phyloP scores from a whole-genome alignment of 2,888 invertebrate species.

The Seira sanloemensis region DNA sequence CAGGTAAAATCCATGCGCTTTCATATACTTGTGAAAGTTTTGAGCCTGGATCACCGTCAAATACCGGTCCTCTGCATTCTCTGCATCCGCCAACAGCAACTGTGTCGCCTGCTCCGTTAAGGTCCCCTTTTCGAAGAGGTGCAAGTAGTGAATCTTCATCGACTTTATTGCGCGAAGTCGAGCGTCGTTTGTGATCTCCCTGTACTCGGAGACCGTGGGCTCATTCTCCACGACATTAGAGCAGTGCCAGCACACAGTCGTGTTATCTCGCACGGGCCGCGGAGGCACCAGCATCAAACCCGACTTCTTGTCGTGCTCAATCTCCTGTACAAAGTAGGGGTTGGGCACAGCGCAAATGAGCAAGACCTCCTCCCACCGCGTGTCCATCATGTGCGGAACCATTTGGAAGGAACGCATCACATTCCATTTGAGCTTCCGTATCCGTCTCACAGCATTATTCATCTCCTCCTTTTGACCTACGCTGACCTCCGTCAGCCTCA shows the following conservation, averaged over 20 bases:
- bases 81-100: conserved; percentile 79
- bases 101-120: conserved; percentile 80
- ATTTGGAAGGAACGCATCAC: conserved; percentile 80
- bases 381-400: conserved; percentile 81
- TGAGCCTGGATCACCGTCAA: conserved; percentile 58
- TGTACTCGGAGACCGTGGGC: conserved; percentile 79
- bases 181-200: conserved; percentile 80
- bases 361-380: conserved; percentile 80
- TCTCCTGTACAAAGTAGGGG: too few species aligned
- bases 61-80: conserved; percentile 77
- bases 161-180: conserved; percentile 80
- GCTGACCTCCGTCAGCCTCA: conserved; percentile 79
- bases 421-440: conserved; percentile 77
- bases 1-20: conserved; percentile 75
- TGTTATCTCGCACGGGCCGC: conserved; percentile 48
- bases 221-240: conserved; percentile 77
- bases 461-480: conserved; percentile 79
- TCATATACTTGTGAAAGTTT: conserved; percentile 63
- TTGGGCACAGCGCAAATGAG: conserved; percentile 79
- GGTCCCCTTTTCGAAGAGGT: conserved; percentile 79
- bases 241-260: conserved; percentile 61
- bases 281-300: conserved; percentile 26
- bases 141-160: conserved; percentile 76
- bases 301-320: too few species aligned
- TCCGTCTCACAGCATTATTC: conserved; percentile 79